A percentile compares a stretch with the other conserved stretches of the same genome.
phyloP scores from a whole-genome alignment of 2,888 invertebrate genomes.

The Thecocarcelia acutangulata region DNA sequence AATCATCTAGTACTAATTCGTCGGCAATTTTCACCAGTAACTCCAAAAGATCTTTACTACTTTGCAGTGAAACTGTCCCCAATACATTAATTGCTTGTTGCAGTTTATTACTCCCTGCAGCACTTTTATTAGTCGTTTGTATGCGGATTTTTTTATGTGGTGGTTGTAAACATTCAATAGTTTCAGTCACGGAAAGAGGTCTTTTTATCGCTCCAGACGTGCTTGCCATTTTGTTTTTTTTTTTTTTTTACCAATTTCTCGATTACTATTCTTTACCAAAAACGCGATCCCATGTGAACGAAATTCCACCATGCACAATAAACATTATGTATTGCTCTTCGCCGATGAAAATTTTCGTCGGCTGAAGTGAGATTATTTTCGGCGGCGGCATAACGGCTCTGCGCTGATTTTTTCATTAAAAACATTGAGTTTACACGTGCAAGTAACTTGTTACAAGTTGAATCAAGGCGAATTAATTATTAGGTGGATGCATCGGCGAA shows the following conservation, averaged over 20 bases:
- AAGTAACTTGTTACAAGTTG: too few species aligned
- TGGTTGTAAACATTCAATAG: conserved; percentile 68
- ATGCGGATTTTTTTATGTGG: conserved; percentile 77
- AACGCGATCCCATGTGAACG: too few species aligned
- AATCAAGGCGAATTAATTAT: too few species aligned
- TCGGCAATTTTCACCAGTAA: conserved; percentile 78
- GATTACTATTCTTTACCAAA: too few species aligned
- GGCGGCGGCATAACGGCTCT: too few species aligned
- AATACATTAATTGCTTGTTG: conserved; percentile 73
- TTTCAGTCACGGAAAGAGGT: conserved; percentile 71
- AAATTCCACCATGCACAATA: too few species aligned
- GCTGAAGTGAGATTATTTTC: too few species aligned
- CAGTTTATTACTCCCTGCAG: conserved; percentile 65
- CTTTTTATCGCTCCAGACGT: conserved; percentile 69
- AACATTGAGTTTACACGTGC: too few species aligned
- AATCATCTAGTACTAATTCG: conserved; percentile 75
- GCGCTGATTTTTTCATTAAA: too few species aligned
- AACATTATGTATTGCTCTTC: too few species aligned
- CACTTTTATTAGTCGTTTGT: conserved; percentile 71
- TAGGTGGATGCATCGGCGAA: too few species aligned
- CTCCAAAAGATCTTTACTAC: conserved; percentile 76
- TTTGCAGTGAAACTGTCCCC: conserved; percentile 67
- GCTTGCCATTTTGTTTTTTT: conserved; percentile 24
- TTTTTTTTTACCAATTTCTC: neutral
- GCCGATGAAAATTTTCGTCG: too few species aligned